These are phyloP conservation scores for Sorex araneus DNA, from an alignment of 2,113 vertebrate species.

Conservation along the genomic window DNA sequence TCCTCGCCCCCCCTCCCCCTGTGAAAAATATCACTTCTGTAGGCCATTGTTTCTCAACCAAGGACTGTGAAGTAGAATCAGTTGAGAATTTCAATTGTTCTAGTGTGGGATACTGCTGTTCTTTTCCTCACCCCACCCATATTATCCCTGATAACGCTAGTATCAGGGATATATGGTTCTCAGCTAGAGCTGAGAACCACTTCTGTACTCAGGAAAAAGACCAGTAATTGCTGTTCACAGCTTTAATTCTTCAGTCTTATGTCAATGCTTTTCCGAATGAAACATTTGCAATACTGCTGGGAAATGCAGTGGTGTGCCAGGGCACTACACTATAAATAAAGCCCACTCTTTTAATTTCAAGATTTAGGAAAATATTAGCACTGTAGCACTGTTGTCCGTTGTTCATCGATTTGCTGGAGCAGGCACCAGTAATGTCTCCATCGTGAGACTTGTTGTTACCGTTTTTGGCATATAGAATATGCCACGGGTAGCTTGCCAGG, in stretches of 20 bases:
- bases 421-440: no score
- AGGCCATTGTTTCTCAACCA: neutral
- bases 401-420: no score
- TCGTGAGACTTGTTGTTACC: no score
- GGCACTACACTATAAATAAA: neutral
- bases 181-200: neutral
- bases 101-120: neutral
- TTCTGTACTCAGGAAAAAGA: neutral
- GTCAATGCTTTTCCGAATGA: neutral
- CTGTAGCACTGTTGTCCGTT: no score
- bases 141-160: neutral
- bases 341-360: slow-evolving; percentile 7
- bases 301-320: neutral
- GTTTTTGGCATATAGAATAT: no score
- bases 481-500: no score
- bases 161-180: no score
- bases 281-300: rapidly evolving
- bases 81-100: neutral
- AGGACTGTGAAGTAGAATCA: neutral
- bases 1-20: neutral
- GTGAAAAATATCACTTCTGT: neutral
- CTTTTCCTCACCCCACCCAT: neutral
- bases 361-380: neutral
- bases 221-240: neutral
- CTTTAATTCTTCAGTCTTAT: neutral